Evolutionary conservation across 1,140 invertebrate genomes (phyloP).

Genomic region (Harpegnathos saltator): DNA sequence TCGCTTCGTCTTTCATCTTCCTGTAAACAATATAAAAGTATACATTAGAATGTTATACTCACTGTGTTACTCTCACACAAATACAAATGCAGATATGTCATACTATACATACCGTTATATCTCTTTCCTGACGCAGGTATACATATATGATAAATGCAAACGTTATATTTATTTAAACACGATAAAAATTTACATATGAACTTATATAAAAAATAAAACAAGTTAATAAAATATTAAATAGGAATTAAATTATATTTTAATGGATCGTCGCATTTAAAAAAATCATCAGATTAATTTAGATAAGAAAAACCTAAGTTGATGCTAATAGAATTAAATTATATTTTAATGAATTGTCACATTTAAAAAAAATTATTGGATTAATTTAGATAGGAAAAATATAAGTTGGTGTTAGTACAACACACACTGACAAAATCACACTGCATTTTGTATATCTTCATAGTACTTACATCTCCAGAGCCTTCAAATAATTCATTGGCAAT

Average conservation of each 20-base stretch:
- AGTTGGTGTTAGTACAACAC: not conserved
- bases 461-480: conserved; percentile 93
- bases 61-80: conserved; percentile 4
- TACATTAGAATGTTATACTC: not conserved
- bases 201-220: not conserved
- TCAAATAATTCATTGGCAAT: conserved; percentile 96
- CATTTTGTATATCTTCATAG: not conserved
- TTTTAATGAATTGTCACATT: not conserved
- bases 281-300: not conserved
- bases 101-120: conserved; percentile 76
- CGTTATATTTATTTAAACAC: conserved; percentile 38
- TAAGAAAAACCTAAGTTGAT: not conserved
- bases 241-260: not conserved
- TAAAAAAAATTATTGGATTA: too few relatives aligned
- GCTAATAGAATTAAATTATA: not conserved
- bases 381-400: not conserved
- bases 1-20: conserved; percentile 93
- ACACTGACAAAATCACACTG: conserved; percentile 6
- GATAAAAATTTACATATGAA: conserved; percentile 28
- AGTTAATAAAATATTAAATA: too few relatives aligned
- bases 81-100: not conserved
- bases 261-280: too few relatives aligned
- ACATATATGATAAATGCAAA: conserved; percentile 48
- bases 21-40: conserved; percentile 81
- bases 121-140: conserved; percentile 77